Conservation (phyloP, 2,113 vertebrate species). For the Butastur rufipennis region DNA sequence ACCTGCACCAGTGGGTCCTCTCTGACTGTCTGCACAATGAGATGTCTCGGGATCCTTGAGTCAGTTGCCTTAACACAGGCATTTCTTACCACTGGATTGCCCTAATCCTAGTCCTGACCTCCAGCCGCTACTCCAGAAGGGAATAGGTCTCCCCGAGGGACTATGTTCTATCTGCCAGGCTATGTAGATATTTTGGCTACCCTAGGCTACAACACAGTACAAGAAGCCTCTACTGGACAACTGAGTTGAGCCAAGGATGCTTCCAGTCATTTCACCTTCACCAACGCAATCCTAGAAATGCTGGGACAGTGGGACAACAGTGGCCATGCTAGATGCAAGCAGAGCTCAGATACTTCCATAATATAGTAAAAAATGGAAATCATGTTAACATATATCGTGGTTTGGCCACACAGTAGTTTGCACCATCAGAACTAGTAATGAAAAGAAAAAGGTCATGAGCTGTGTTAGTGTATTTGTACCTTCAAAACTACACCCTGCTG, state of each 20-base stretch:
- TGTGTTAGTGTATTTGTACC: background rate
- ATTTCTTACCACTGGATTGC: background rate
- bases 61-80: background rate
- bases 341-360: background rate
- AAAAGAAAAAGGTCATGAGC: background rate
- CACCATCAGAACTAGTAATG: background rate
- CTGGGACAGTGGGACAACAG: background rate
- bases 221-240: background rate
- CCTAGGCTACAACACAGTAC: background rate
- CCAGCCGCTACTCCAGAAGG: background rate
- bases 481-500: background rate
- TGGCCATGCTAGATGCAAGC: background rate
- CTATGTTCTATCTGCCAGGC: background rate
- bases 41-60: background rate
- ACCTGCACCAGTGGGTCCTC: background rate
- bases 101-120: background rate
- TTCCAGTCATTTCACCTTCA: background rate
- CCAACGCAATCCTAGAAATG: background rate
- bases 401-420: background rate
- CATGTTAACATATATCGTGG: rapidly evolving
- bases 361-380: background rate
- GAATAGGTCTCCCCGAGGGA: background rate
- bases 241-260: background rate
- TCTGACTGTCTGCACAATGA: background rate
- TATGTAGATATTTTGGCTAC: background rate